A percentile compares a stretch with the other conserved stretches of the same genome.
Evolutionary conservation across 2,888 invertebrate genomes (phyloP).

Genomic region (Lobophora halterata): DNA sequence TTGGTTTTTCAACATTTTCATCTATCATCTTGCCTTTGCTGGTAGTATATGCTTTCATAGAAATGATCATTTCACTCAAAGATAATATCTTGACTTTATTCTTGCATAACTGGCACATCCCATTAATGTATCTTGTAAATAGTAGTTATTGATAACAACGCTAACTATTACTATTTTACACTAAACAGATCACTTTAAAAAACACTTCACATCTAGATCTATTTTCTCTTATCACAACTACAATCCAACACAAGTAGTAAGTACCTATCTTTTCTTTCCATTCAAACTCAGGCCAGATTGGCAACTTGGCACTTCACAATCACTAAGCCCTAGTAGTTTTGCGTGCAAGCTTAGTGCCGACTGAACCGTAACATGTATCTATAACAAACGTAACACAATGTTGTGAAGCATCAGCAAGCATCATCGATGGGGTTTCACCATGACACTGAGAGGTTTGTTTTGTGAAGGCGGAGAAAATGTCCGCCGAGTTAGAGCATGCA

Average conservation of each 20-base stretch:
- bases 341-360: conserved; percentile 18
- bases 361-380: conserved; percentile 37
- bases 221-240: too few relatives aligned
- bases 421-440: conserved; percentile 52
- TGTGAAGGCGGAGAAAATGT: conserved; percentile 78
- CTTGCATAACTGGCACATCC: too few relatives aligned
- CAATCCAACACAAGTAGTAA: conserved; percentile 3
- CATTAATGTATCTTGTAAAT: too few relatives aligned
- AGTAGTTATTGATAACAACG: conserved; percentile 10
- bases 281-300: background rate
- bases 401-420: conserved; percentile 57
- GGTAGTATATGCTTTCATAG: conserved; percentile 26
- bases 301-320: conserved; percentile 10
- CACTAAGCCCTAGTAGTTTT: conserved; percentile 11
- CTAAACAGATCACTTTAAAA: background rate
- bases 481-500: conserved; percentile 75
- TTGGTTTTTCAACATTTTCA: conserved; percentile 17
- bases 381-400: conserved; percentile 52
- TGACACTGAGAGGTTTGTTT: conserved; percentile 73
- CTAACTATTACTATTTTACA: conserved; percentile 1
- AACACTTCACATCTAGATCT: too few relatives aligned
- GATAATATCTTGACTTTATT: too few relatives aligned
- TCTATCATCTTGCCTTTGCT: conserved; percentile 28
- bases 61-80: conserved; percentile 9
- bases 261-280: conserved; percentile 1